These are phyloP conservation scores for Papilio glaucus DNA, from an alignment of 1,140 invertebrate species.

Conservation along the genomic window DNA sequence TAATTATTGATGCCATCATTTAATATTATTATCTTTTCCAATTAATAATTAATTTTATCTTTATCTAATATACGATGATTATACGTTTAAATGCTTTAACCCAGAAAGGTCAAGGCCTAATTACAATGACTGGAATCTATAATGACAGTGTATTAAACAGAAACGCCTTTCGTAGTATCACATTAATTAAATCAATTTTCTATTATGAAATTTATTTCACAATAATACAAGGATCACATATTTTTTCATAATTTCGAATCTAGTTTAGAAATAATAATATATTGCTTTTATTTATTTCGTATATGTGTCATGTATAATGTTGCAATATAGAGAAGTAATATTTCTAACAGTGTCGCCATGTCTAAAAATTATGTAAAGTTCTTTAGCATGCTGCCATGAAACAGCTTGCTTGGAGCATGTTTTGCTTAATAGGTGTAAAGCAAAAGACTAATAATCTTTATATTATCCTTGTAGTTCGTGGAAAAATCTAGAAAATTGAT, in stretches of 20 bases:
- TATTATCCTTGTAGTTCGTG: too few species aligned
- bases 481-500: too few species aligned
- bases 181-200: neutral
- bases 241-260: conserved; percentile 18
- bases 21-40: neutral
- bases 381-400: neutral
- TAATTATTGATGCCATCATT: too few species aligned
- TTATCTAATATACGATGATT: neutral
- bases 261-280: conserved; percentile 13
- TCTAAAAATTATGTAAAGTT: neutral
- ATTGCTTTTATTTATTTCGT: conserved; percentile 10
- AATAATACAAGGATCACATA: conserved; percentile 1
- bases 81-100: neutral
- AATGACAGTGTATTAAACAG: too few species aligned
- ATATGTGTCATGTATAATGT: conserved; percentile 1
- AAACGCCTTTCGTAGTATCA: too few species aligned
- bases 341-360: neutral
- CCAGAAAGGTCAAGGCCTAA: neutral
- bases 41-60: neutral
- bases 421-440: too few species aligned
- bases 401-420: too few species aligned
- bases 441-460: too few species aligned
- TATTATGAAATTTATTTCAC: conserved; percentile 8
- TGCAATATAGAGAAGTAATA: neutral
- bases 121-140: too few species aligned